Base-by-base conservation (phyloP, 2,797 vertebrate genomes). In the Okamejei kenojei region DNA sequence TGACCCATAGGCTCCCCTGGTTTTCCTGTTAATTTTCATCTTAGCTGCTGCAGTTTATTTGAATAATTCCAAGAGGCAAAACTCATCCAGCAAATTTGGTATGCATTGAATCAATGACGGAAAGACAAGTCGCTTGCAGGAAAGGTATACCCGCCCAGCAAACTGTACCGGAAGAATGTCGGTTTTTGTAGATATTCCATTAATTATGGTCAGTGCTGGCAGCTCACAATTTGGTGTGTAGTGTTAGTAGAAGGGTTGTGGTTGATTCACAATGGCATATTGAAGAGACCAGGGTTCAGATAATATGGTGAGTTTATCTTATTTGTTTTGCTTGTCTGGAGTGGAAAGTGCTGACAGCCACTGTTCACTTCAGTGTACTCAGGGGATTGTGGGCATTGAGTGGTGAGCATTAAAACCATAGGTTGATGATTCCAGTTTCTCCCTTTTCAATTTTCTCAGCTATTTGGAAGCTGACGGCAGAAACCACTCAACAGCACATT, bases 301-400 rank as follows among this genome's bases (percentile, higher is more conserved):
- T 79, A 93, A 93, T 90, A 93, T 45, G 90, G 54, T 86, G 92
- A 90, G 92, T 93, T 94, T 93, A 91, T 81, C 88, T 68, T 91
- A 93, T 94, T 93, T 93, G 93, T 35, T 91, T 77, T 93, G 26
- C 23, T 92, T 32, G 74, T 86, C 76, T 82, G 93, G 29, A 91
- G 82, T 93, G 93, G 29, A 93, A 93, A 93, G 10, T 35, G 19
- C 79, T 61, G 63, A 63, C 90, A 76, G 71, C 26, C 71, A 29
- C 45, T 45, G 90, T 92, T 91, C 35, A 54, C 65, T 74, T 76
- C 45, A 54, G 71, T 74, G 74, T 92, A 19, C 90, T 92, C 71
- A 7, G 90, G 71, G 68, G 71, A 74, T 92, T 76, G 90, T 92
- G 90, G 90, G 71, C 15, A 92, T 92, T 45, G 90, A 76, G 71